These are phyloP conservation scores for Gambusia holbrooki DNA, from an alignment of 2,113 vertebrate genomes.

Conservation along the genomic window DNA sequence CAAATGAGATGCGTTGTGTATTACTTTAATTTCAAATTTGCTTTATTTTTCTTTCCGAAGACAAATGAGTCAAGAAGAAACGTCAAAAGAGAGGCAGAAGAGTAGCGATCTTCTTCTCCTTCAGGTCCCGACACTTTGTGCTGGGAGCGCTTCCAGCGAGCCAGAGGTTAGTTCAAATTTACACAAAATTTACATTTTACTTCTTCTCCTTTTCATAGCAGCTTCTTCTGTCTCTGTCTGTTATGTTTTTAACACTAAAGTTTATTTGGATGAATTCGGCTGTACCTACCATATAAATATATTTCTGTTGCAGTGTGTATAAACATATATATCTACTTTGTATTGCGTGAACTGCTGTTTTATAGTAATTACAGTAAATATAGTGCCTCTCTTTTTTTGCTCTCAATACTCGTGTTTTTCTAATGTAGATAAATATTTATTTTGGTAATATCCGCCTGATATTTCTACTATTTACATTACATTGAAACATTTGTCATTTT, in stretches of 20 bases:
- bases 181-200: neutral
- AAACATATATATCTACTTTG: neutral
- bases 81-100: conserved; percentile 2
- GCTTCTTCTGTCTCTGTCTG: accelerated
- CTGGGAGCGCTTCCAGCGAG: conserved; percentile 15
- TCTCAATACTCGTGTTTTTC: neutral
- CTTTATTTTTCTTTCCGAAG: accelerated
- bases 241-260: accelerated
- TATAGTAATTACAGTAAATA: neutral
- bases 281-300: neutral
- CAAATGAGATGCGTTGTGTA: neutral
- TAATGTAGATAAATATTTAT: neutral
- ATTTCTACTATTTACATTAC: neutral
- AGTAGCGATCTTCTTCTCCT: conserved; percentile 9
- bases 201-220: neutral
- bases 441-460: neutral
- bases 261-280: conserved; percentile 18
- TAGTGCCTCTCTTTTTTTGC: neutral
- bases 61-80: conserved; percentile 15
- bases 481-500: neutral
- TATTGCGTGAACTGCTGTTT: neutral
- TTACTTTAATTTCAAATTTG: accelerated
- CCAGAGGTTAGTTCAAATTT: conserved; percentile 49
- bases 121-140: conserved; percentile 12
- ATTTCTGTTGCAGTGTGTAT: neutral